phyloP scores from a whole-genome alignment of 2,797 vertebrate species.

The Helicolenus hilgendorfi region DNA sequence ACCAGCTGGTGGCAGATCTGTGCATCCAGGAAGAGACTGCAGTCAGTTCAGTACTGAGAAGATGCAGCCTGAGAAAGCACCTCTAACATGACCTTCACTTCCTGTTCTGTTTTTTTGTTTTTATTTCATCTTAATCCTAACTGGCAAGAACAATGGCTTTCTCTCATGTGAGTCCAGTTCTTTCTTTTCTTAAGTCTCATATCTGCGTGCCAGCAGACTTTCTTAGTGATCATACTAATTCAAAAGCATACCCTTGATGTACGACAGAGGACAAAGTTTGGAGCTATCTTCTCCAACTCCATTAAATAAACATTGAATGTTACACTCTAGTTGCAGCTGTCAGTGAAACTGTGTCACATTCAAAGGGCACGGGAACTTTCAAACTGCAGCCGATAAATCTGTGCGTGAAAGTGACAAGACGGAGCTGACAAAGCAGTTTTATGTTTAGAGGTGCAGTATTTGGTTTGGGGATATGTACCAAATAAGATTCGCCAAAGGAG shows the following conservation, averaged over 20 bases:
- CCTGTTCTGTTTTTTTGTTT: not conserved
- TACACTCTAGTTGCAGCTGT: constrained; percentile 1
- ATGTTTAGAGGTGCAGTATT: constrained; percentile 13
- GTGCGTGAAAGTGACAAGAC: constrained; percentile 24
- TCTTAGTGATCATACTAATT: constrained; percentile 12
- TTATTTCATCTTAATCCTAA: constrained; percentile 6
- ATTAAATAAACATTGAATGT: constrained; percentile 61
- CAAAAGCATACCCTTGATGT: constrained; percentile 30
- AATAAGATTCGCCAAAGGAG: not conserved
- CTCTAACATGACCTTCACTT: constrained; percentile 9
- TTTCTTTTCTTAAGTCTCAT: not conserved
- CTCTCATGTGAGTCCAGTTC: constrained; percentile 1
- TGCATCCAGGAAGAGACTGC: not conserved
- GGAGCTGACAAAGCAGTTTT: constrained; percentile 52
- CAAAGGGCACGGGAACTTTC: constrained; percentile 49
- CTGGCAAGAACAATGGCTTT: constrained; percentile 17
- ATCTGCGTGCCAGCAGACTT: not conserved
- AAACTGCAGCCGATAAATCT: constrained; percentile 21
- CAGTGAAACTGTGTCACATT: constrained; percentile 33
- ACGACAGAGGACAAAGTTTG: constrained; percentile 27
- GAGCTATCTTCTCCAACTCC: constrained; percentile 18
- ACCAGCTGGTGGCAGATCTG: not conserved
- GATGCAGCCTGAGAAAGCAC: not conserved
- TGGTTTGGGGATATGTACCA: constrained; percentile 13
- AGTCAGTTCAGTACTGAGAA: not conserved